Base-by-base conservation (phyloP, 2,888 invertebrate species). In the Pterobdella sp. region DNA sequence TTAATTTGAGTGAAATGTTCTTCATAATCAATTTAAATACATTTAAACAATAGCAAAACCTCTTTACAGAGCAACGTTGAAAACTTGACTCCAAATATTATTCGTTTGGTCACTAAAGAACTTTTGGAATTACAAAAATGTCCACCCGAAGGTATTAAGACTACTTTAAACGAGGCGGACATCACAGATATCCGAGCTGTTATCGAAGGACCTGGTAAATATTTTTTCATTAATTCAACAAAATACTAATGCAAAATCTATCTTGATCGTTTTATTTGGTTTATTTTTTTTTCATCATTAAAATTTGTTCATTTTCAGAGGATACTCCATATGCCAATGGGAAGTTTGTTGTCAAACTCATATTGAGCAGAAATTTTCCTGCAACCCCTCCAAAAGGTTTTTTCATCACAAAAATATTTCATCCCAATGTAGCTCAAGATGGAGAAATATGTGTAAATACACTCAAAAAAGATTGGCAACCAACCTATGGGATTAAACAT, bases 401-500 rank as follows among this genome's bases (percentile, higher is more conserved):
- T 86, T 96, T 96, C 85, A 86, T 93, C 76, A 96, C 95, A 72
- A 93, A 92, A 87, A 93, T 96, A 82, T 96, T 96, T 86, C 95
- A 96, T 85, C 95, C 95, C 35, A 96, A 96, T 87, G 94, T 96
- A 79, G 90, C 94, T 68, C 79, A 79, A 72, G 92, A 90, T 86
- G 95, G 95, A 75, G 94, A 94, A 85, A 95, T 96, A 81, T 96
- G 95, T 86, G 95, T 95, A 7, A 93, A 94, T 85, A 94, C 95
- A 75, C 87, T 96, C 76, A 92, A 93, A 85, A 93, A 91, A 85
- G 95, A 94, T 87, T 95, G 95, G 95, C 92, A 92, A 83, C 89
- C 93, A 76, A 93, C 94, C 87, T 89, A 94, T 82, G 95, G 95
- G 82, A 91, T 95, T 77, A 92, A 91, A 87, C 94, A 95, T 85